These are phyloP conservation scores for Agrypnia vestita DNA, from an alignment of 1,140 invertebrate species.

Conservation along the genomic window DNA sequence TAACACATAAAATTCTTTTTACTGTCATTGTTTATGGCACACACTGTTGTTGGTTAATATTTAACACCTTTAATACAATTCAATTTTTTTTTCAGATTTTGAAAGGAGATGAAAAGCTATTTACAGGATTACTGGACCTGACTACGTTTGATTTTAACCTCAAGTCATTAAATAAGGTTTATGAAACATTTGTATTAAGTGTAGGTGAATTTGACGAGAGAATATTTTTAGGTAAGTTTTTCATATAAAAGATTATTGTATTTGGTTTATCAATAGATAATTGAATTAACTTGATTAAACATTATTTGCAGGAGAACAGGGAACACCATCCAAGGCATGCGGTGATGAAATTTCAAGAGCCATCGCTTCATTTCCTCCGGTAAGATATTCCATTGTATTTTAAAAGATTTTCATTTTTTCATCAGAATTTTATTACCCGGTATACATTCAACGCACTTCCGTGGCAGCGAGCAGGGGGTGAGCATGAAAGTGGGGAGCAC, in stretches of 20 bases:
- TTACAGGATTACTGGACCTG: slow-evolving; percentile 81
- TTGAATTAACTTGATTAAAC: background rate
- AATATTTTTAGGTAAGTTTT: slow-evolving; percentile 86
- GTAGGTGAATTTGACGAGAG: slow-evolving; percentile 97
- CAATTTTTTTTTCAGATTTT: slow-evolving; percentile 69
- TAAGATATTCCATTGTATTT: background rate
- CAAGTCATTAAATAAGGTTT: slow-evolving; percentile 89
- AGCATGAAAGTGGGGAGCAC: too few species aligned
- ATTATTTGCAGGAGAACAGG: slow-evolving; percentile 37
- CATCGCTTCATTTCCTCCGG: slow-evolving; percentile 13
- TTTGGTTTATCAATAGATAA: background rate
- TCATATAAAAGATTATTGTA: background rate
- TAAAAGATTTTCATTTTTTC: too few species aligned
- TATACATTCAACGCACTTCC: too few species aligned
- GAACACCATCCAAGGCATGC: background rate
- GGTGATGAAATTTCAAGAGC: slow-evolving; percentile 42
- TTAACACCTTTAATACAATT: too few species aligned
- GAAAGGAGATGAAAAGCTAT: slow-evolving; percentile 77
- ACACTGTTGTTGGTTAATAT: too few species aligned
- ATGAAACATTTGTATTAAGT: slow-evolving; percentile 93
- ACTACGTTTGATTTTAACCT: slow-evolving; percentile 85
- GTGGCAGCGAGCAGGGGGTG: too few species aligned
- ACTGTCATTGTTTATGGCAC: too few species aligned
- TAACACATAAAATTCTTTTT: too few species aligned
- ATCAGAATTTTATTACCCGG: too few species aligned